Percentiles rank a stretch among this genome's conserved stretches.
Conservation (phyloP, 2,888 invertebrate species). For the Limnephilus marmoratus region DNA sequence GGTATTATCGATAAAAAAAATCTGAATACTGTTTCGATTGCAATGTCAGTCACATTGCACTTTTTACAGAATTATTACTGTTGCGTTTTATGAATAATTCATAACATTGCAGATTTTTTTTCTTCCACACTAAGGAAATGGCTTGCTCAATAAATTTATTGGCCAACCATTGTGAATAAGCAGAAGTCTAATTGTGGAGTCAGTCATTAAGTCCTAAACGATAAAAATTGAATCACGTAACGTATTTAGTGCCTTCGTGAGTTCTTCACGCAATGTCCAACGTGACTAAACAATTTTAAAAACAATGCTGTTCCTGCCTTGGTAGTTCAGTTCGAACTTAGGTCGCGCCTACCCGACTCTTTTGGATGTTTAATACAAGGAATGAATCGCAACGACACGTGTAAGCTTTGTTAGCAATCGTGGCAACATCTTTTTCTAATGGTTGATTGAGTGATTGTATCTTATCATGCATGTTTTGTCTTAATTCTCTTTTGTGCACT, state of each 20-base stretch:
- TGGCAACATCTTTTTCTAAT: background rate
- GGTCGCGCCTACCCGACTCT: background rate
- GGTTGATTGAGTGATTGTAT: background rate
- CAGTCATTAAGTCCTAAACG: slow-evolving; percentile 58
- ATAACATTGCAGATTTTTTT: background rate
- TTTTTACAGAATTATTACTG: background rate
- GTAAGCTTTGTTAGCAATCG: background rate
- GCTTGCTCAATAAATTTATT: slow-evolving; percentile 30
- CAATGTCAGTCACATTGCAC: background rate
- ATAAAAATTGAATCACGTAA: slow-evolving; percentile 65
- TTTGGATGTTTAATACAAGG: background rate
- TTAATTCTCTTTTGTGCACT: no score
- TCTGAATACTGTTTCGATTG: background rate
- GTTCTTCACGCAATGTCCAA: slow-evolving; percentile 48
- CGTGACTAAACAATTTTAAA: slow-evolving; percentile 46
- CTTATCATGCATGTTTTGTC: no score
- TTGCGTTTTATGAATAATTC: background rate
- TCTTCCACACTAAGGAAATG: background rate
- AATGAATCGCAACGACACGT: background rate
- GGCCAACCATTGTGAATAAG: slow-evolving; percentile 33
- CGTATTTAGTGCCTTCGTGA: slow-evolving; percentile 63
- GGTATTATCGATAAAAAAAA: background rate
- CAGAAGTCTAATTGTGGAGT: slow-evolving; percentile 38
- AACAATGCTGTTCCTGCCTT: slow-evolving; percentile 12
- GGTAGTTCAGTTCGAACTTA: background rate